phyloP scores from a whole-genome alignment of 2,797 vertebrate genomes.

The Neosilurus mollespiculum region DNA sequence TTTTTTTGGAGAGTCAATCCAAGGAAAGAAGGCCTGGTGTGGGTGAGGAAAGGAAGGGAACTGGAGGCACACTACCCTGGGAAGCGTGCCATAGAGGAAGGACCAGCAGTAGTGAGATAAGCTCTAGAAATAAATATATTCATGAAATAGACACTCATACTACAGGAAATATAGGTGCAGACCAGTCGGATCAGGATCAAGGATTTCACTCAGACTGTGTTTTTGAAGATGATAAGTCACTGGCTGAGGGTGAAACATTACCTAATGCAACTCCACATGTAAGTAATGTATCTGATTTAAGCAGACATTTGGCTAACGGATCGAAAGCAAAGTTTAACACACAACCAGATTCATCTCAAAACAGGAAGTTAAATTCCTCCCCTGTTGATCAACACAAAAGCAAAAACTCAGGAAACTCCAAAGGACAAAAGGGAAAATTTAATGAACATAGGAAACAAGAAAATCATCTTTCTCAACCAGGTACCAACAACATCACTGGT shows the following conservation, averaged over 20 bases:
- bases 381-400: conserved; percentile 17
- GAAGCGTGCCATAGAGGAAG: conserved; percentile 56
- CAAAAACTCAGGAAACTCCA: conserved; percentile 23
- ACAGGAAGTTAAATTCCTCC: conserved; percentile 2
- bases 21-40: conserved; percentile 76
- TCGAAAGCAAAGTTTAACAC: conserved; percentile 40
- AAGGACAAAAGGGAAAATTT: conserved; percentile 17
- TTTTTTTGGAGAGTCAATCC: conserved; percentile 61
- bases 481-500: conserved; percentile 36
- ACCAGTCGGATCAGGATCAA: conserved; percentile 64
- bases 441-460: conserved; percentile 41
- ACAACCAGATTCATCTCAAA: conserved; percentile 28
- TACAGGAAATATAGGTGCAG: conserved; percentile 55
- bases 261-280: conserved; percentile 49
- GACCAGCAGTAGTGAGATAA: conserved; percentile 54
- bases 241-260: conserved; percentile 49
- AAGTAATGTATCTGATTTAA: conserved; percentile 34
- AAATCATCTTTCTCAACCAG: conserved; percentile 37
- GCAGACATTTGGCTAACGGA: conserved; percentile 29
- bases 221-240: conserved; percentile 67
- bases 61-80: conserved; percentile 51
- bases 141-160: conserved; percentile 51
- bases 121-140: conserved; percentile 46
- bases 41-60: conserved; percentile 72
- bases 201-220: conserved; percentile 71